A percentile compares a stretch with the other conserved stretches of the same genome.
phyloP scores from a whole-genome alignment of 2,888 invertebrate species.

The Tyria jacobaeae region DNA sequence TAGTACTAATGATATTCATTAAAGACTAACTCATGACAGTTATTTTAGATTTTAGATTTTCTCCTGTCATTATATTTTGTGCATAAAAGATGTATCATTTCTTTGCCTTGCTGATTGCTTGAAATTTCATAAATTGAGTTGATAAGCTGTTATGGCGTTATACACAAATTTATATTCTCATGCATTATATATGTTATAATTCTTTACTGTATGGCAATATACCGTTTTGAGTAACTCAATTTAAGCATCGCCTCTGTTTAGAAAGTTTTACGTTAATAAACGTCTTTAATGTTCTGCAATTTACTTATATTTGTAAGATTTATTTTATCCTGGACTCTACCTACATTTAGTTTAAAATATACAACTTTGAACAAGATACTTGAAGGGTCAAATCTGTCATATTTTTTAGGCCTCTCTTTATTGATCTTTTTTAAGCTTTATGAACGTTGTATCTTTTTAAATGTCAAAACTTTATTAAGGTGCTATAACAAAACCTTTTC shows the following conservation, averaged over 20 bases:
- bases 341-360: slow-evolving; percentile 18
- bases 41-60: too few relatives aligned
- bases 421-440: slow-evolving; percentile 28
- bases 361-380: slow-evolving; percentile 20
- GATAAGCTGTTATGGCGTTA: too few relatives aligned
- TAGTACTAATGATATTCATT: too few relatives aligned
- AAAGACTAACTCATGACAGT: too few relatives aligned
- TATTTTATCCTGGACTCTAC: slow-evolving; percentile 7
- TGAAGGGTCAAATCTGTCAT: slow-evolving; percentile 26
- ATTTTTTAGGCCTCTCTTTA: slow-evolving; percentile 28
- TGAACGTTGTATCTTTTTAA: slow-evolving; percentile 16
- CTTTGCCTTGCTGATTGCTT: too few relatives aligned
- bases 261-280: slow-evolving; percentile 1
- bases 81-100: too few relatives aligned
- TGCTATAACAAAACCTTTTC: not conserved
- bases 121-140: too few relatives aligned
- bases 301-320: slow-evolving; percentile 15
- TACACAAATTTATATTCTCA: too few relatives aligned
- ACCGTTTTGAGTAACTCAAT: not conserved
- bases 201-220: not conserved
- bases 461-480: slow-evolving; percentile 4
- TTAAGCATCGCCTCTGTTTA: not conserved
- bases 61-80: too few relatives aligned
- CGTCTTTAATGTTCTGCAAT: slow-evolving; percentile 12
- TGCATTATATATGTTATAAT: too few relatives aligned